Conservation (phyloP, 2,888 invertebrate species). For the Kryphioiulus occultus region DNA sequence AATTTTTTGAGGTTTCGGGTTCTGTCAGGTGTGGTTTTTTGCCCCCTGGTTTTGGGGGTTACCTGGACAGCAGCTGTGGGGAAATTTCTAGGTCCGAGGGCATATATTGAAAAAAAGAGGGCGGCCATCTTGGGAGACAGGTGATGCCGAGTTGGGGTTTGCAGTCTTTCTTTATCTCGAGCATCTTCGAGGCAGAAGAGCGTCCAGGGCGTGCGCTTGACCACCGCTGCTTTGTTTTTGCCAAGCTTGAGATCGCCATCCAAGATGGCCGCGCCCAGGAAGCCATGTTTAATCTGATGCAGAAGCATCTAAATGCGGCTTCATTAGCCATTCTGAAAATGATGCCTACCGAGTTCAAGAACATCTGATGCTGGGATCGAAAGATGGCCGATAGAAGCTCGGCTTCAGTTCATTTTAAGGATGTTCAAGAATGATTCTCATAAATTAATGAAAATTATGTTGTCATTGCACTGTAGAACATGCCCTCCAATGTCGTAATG, state of each 20-base stretch:
- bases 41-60: too few relatives aligned
- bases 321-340: neutral
- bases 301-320: neutral
- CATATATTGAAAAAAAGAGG: neutral
- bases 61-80: neutral
- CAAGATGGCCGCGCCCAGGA: conserved; percentile 6
- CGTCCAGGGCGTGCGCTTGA: neutral
- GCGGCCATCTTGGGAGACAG: conserved; percentile 5
- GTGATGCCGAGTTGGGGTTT: neutral
- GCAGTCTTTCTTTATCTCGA: too few relatives aligned
- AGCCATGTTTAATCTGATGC: neutral
- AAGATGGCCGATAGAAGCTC: too few relatives aligned
- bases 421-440: too few relatives aligned
- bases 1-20: neutral
- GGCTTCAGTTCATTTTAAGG: too few relatives aligned
- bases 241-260: neutral
- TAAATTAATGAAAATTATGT: too few relatives aligned
- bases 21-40: neutral
- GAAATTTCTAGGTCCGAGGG: too few relatives aligned
- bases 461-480: too few relatives aligned
- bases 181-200: too few relatives aligned
- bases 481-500: too few relatives aligned
- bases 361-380: neutral
- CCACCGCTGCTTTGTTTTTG: neutral
- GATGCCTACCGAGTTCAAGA: too few relatives aligned